These are phyloP conservation scores for Plectus sambesii DNA, from an alignment of 1,140 invertebrate species.

Conservation along the genomic window DNA sequence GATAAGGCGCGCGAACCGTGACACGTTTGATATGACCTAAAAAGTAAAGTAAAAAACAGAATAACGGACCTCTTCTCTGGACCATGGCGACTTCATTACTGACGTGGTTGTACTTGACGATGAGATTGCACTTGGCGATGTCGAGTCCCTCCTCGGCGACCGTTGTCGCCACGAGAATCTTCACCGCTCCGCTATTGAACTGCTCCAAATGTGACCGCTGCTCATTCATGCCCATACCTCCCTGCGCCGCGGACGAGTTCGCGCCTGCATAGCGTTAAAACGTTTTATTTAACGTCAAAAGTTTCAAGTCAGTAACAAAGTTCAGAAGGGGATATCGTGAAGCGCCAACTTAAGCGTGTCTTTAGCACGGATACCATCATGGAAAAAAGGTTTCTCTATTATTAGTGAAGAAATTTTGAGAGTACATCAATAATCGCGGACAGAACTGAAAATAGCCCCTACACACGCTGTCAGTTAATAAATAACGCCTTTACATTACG, in stretches of 20 bases:
- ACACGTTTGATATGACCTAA: background rate
- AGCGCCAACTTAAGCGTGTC: too few species aligned
- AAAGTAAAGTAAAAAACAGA: background rate
- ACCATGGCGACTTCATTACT: slow-evolving; percentile 45
- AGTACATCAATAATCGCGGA: too few species aligned
- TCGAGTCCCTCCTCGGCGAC: slow-evolving; percentile 48
- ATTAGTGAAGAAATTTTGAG: too few species aligned
- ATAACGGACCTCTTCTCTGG: slow-evolving; percentile 40
- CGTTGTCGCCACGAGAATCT: slow-evolving; percentile 50
- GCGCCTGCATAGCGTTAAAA: slow-evolving; percentile 12
- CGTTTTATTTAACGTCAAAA: too few species aligned
- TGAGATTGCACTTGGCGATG: slow-evolving; percentile 45
- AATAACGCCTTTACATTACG: too few species aligned
- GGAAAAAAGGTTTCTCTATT: too few species aligned
- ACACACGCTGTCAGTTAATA: too few species aligned
- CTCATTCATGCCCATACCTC: slow-evolving; percentile 1
- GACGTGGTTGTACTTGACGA: slow-evolving; percentile 46
- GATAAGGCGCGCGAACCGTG: too few species aligned
- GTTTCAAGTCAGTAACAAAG: too few species aligned
- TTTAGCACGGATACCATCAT: too few species aligned
- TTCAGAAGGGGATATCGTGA: too few species aligned
- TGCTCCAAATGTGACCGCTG: slow-evolving; percentile 5
- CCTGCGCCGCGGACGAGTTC: background rate
- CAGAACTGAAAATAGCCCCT: too few species aligned
- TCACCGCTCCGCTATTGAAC: slow-evolving; percentile 48